Evolutionary conservation across 2,888 invertebrate genomes (phyloP).

Genomic region (Rhamphomyia laevipes): DNA sequence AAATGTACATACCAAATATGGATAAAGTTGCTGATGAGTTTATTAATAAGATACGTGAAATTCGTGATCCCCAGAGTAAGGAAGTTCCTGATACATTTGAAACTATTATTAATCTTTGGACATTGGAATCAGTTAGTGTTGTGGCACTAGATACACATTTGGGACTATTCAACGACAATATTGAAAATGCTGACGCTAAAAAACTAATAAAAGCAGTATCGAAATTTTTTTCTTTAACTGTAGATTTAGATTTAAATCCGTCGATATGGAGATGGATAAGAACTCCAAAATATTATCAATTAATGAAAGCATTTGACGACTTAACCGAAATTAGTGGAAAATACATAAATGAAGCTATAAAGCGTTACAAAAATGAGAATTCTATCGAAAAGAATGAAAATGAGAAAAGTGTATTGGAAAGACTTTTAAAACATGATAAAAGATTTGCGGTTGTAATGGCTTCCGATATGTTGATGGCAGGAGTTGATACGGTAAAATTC

Average conservation of each 20-base stretch:
- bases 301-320: slow-evolving; percentile 16
- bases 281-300: slow-evolving; percentile 18
- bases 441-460: slow-evolving; percentile 19
- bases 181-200: slow-evolving; percentile 4
- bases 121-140: slow-evolving; percentile 39
- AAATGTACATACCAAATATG: slow-evolving; percentile 39
- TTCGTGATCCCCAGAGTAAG: slow-evolving; percentile 17
- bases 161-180: slow-evolving; percentile 14
- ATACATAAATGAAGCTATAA: slow-evolving; percentile 29
- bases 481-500: slow-evolving; percentile 20
- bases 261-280: slow-evolving; percentile 15
- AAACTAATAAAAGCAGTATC: slow-evolving; percentile 7
- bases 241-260: slow-evolving; percentile 17
- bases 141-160: slow-evolving; percentile 28
- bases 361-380: slow-evolving; percentile 20
- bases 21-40: slow-evolving; percentile 36
- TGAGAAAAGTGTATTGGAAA: slow-evolving; percentile 40
- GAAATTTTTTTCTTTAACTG: slow-evolving; percentile 8
- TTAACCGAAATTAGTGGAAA: slow-evolving; percentile 18
- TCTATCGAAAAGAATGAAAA: slow-evolving; percentile 8
- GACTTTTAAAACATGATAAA: slow-evolving; percentile 34
- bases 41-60: slow-evolving; percentile 24
- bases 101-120: slow-evolving; percentile 42
- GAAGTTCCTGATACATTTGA: slow-evolving; percentile 36
- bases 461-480: slow-evolving; percentile 20